Evolutionary conservation across 1,140 invertebrate genomes (phyloP).

Genomic region (Ladona fulva): DNA sequence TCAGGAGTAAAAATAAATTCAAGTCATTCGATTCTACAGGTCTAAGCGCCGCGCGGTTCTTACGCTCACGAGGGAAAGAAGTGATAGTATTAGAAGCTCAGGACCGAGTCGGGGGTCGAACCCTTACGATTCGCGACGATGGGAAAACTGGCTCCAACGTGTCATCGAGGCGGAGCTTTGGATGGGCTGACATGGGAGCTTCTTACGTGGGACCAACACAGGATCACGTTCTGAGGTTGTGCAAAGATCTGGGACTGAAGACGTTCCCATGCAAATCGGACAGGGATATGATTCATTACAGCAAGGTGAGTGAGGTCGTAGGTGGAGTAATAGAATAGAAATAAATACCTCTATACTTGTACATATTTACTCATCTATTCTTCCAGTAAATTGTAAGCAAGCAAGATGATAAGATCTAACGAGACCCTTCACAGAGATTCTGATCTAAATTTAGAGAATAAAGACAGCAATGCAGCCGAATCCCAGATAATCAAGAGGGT

Average conservation of each 20-base stretch:
- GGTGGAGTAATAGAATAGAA: no score
- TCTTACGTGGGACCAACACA: conserved; percentile 30
- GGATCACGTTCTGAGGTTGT: conserved; percentile 25
- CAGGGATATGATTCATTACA: conserved; percentile 20
- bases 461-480: no score
- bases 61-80: conserved; percentile 18
- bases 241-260: conserved; percentile 26
- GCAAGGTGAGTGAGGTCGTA: conserved; percentile 15
- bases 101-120: conserved; percentile 29
- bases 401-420: no score
- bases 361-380: no score
- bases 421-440: no score
- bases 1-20: no score
- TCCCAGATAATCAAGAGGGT: no score
- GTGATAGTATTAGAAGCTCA: conserved; percentile 24
- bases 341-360: no score
- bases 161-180: not conserved
- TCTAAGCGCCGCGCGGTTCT: conserved; percentile 21
- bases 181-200: conserved; percentile 27
- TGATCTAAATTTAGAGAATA: no score
- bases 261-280: conserved; percentile 20
- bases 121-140: conserved; percentile 22
- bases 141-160: not conserved
- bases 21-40: conserved; percentile 12
- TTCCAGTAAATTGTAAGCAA: no score